Evolutionary conservation across 2,113 vertebrate genomes (phyloP).

Genomic region (Peromyscus polionotus): DNA sequence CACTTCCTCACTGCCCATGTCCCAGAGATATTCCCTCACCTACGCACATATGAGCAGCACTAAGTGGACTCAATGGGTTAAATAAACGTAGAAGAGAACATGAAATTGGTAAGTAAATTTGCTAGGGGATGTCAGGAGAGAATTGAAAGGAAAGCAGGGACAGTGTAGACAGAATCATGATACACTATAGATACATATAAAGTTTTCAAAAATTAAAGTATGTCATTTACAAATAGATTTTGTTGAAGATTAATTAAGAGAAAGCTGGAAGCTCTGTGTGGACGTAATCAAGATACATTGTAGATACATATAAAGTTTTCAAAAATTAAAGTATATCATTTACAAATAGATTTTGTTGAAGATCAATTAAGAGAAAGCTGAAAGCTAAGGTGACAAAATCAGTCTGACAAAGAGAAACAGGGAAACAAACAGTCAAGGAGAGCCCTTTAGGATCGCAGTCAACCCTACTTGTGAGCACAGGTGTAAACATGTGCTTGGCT

Average conservation of each 20-base stretch:
- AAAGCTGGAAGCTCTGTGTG: neutral
- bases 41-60: neutral
- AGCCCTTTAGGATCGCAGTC: neutral
- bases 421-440: neutral
- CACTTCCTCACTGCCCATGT: neutral
- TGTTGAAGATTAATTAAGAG: neutral
- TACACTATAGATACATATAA: neutral
- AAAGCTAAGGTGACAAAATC: neutral
- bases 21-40: neutral
- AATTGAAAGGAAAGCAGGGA: neutral
- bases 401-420: neutral
- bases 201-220: neutral
- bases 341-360: neutral
- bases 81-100: neutral
- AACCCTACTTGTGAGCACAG: neutral
- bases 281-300: neutral
- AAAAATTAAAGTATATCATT: neutral
- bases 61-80: neutral
- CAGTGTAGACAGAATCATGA: neutral
- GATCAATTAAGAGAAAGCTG: constrained; percentile 14
- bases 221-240: neutral
- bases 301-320: neutral
- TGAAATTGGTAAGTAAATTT: neutral
- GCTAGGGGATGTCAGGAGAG: too few relatives aligned
- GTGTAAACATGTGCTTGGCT: neutral